Evolutionary conservation across 2,797 vertebrate species (phyloP).

Genomic region (Periophthalmus magnuspinnatus): DNA sequence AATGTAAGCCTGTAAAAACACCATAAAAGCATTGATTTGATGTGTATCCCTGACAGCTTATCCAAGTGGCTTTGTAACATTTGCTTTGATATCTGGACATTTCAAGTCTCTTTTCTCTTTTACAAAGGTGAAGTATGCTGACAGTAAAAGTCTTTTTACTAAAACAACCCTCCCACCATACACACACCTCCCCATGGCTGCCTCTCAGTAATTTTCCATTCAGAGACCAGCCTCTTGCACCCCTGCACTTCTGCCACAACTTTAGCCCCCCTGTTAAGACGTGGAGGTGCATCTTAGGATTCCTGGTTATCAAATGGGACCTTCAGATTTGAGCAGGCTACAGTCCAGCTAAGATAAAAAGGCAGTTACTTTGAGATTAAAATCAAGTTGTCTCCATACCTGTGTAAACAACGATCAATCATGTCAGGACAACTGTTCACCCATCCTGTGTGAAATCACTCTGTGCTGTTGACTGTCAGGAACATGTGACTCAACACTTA

Average conservation of each 20-base stretch:
- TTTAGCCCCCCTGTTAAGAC: not conserved
- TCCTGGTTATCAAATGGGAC: not conserved
- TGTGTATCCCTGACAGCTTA: not conserved
- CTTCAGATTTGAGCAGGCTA: not conserved
- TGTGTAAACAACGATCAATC: not conserved
- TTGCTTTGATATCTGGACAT: slow-evolving; percentile 7
- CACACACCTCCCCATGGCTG: slow-evolving; percentile 10
- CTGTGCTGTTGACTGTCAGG: not conserved
- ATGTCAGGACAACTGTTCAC: not conserved
- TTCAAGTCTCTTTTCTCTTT: slow-evolving; percentile 13
- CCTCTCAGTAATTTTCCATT: slow-evolving; percentile 65
- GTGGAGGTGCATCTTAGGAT: slow-evolving; percentile 1
- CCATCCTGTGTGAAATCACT: too few relatives aligned
- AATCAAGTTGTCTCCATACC: not conserved
- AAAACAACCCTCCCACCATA: slow-evolving; percentile 9
- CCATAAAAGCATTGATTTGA: not conserved
- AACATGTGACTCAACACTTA: not conserved
- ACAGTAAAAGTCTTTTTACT: slow-evolving; percentile 11
- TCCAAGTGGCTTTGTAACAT: not conserved
- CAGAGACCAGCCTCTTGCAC: slow-evolving; percentile 11
- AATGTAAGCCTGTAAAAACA: not conserved
- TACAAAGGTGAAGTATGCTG: slow-evolving; percentile 22
- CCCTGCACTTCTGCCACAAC: not conserved
- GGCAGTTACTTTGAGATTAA: not conserved
- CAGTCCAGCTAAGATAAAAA: not conserved